Evolutionary conservation across 2,113 vertebrate species (phyloP).

Genomic region (Rhipidura dahli): DNA sequence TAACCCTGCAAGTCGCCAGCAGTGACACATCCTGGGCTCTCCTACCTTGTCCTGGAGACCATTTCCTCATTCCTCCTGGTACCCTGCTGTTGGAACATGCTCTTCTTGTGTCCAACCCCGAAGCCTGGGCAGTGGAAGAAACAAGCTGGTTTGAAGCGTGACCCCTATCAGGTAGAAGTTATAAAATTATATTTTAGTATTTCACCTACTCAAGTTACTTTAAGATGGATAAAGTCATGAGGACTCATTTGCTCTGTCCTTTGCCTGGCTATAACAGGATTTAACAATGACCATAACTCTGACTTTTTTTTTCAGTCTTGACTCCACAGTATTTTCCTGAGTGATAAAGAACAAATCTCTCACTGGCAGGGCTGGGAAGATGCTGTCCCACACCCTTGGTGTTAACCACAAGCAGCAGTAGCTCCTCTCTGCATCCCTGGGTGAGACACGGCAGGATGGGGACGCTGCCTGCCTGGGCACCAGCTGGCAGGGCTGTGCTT

Average conservation of each 20-base stretch:
- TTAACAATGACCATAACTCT: neutral
- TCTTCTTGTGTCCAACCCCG: neutral
- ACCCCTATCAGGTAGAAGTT: neutral
- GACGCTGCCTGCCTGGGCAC: accelerated
- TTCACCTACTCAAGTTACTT: neutral
- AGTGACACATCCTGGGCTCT: neutral
- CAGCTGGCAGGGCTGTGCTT: neutral
- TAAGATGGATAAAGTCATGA: neutral
- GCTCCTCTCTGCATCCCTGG: neutral
- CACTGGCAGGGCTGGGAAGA: neutral
- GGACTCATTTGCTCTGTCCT: neutral
- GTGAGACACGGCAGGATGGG: neutral
- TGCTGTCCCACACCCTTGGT: neutral
- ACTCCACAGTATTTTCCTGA: neutral
- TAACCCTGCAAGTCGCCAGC: neutral
- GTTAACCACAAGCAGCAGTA: neutral
- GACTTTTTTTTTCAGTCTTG: neutral
- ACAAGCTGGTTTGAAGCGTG: neutral
- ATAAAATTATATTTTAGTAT: neutral
- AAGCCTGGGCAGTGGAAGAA: neutral
- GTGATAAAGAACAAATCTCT: neutral
- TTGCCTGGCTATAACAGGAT: neutral
- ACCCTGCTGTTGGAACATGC: neutral
- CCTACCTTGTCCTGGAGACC: neutral
- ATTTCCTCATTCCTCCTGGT: neutral